Conservation (phyloP, 2,797 vertebrate genomes). For the Bufotes viridis region DNA sequence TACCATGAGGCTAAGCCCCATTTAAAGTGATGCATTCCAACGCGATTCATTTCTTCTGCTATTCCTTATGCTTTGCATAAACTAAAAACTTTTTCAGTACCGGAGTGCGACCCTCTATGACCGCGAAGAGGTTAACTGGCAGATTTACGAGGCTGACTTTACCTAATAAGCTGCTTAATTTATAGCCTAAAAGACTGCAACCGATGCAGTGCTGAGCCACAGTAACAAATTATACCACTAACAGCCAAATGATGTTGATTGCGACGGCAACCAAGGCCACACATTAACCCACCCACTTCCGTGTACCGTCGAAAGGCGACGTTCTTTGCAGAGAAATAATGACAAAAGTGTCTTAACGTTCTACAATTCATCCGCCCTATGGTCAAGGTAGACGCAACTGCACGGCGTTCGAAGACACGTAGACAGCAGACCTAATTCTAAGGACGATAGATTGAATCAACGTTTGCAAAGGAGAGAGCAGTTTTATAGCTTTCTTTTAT, state of each 20-base stretch:
- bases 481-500: constrained; percentile 1
- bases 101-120: constrained; percentile 23
- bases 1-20: constrained; percentile 22
- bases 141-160: constrained; percentile 50
- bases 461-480: background rate
- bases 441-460: constrained; percentile 10
- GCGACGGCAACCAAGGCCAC: constrained; percentile 25
- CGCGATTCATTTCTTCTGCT: constrained; percentile 15
- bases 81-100: constrained; percentile 17
- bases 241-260: constrained; percentile 44
- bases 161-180: constrained; percentile 41
- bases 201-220: constrained; percentile 45
- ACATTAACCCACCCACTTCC: constrained; percentile 39
- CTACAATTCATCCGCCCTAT: background rate
- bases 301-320: background rate
- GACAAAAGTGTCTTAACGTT: background rate
- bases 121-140: constrained; percentile 47
- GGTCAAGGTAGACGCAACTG: background rate
- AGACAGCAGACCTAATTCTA: background rate
- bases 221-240: constrained; percentile 47
- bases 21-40: constrained; percentile 22
- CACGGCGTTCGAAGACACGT: background rate
- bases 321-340: background rate
- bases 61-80: constrained; percentile 18
- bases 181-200: constrained; percentile 55